Conservation (phyloP, 2,888 invertebrate genomes). For the Empis stercorea region DNA sequence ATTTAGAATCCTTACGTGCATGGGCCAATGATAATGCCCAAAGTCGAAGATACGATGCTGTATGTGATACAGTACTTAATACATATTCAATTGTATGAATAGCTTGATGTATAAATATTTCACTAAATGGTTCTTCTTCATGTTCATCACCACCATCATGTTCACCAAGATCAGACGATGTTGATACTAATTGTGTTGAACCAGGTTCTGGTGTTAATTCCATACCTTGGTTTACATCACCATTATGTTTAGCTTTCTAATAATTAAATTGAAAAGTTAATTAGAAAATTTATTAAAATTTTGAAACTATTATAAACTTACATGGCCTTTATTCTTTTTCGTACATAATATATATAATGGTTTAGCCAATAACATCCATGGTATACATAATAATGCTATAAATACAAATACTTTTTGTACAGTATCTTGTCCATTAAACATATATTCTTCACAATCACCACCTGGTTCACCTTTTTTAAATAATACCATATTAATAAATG, state of each 20-base stretch:
- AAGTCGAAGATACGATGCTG: constrained; percentile 86
- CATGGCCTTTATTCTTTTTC: constrained; percentile 39
- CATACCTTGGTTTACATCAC: constrained; percentile 53
- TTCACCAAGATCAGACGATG: constrained; percentile 29
- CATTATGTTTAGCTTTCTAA: constrained; percentile 36
- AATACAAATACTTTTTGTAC: constrained; percentile 69
- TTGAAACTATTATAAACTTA: constrained; percentile 17
- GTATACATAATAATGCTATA: constrained; percentile 70
- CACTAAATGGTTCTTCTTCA: constrained; percentile 58
- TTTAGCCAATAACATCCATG: constrained; percentile 87
- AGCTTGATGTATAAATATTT: constrained; percentile 81
- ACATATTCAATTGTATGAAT: constrained; percentile 96
- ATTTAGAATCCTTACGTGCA: too few species aligned
- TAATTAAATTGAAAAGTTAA: background rate
- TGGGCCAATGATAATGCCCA: constrained; percentile 95
- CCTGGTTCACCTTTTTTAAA: constrained; percentile 39
- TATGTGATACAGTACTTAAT: constrained; percentile 89
- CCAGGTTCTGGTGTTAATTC: constrained; percentile 43
- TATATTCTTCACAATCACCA: constrained; percentile 43
- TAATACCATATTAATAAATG: constrained; percentile 69
- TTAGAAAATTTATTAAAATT: background rate
- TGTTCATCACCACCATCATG: constrained; percentile 26
- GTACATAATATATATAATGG: constrained; percentile 59
- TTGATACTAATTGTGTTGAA: constrained; percentile 18
- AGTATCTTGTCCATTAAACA: constrained; percentile 56